Evolutionary conservation across 2,888 invertebrate species (phyloP).

Genomic region (Melangyna quadrimaculata): DNA sequence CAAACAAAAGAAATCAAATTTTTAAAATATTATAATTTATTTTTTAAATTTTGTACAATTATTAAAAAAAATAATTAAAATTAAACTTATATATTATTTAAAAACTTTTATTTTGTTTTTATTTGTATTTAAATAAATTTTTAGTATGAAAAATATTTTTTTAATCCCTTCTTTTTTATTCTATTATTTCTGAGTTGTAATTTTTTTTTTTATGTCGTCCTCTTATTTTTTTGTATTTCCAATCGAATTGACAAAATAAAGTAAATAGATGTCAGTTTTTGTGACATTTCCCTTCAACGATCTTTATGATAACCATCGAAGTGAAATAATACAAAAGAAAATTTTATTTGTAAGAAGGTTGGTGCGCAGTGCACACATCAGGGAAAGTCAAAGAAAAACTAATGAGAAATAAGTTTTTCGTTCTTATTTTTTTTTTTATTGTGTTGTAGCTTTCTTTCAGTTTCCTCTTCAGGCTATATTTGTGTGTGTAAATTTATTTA

Average conservation of each 20-base stretch:
- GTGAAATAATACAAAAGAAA: constrained; percentile 29
- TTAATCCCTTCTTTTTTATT: constrained; percentile 1
- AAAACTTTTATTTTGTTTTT: constrained; percentile 13
- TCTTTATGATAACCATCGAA: constrained; percentile 44
- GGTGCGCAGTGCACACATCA: background rate
- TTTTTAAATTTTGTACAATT: background rate
- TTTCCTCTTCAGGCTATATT: background rate
- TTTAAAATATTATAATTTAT: constrained; percentile 8
- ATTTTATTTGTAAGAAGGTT: background rate
- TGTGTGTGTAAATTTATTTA: constrained; percentile 18
- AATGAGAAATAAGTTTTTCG: constrained; percentile 28
- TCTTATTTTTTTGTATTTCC: constrained; percentile 15
- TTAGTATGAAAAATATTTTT: background rate
- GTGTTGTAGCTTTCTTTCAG: background rate
- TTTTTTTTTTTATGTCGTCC: constrained; percentile 23
- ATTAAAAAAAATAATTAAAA: background rate
- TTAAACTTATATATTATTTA: background rate
- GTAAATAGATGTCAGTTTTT: constrained; percentile 48
- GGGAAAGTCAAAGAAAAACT: constrained; percentile 42
- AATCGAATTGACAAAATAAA: constrained; percentile 30
- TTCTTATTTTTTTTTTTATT: background rate
- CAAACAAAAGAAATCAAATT: background rate
- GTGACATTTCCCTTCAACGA: constrained; percentile 38
- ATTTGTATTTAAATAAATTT: constrained; percentile 10
- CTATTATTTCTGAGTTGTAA: constrained; percentile 41